Evolutionary conservation across 2,797 vertebrate genomes (phyloP), one percentile per base, ranked within the genome.

Genomic region (Phoeniculus purpureus): DNA sequence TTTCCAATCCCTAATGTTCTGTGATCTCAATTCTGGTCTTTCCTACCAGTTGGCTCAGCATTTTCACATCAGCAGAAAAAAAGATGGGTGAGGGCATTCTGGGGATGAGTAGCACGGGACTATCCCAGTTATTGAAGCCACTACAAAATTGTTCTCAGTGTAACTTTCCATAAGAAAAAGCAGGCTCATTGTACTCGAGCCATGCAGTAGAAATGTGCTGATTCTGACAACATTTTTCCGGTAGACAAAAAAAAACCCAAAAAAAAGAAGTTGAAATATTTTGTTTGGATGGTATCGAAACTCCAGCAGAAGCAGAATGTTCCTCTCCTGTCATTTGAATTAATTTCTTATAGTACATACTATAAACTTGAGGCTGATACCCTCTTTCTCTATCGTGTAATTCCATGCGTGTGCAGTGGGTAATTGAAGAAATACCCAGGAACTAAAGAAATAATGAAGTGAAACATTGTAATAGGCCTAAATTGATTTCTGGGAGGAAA

Each of bases 151-250:
- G 25, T 43, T 64, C 77, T 52, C 37, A 23, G 40, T 58, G 7
- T 17, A 66, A 47, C 11, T 84, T 94, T 86, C 77, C 34, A 2
- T 79, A 19, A 31, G 45, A 68, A 73, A 54, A 81, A 70, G 52
- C 71, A 86, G 77, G 70, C 91, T 88, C 59, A 75, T 47, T 88
- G 90, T 84, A 76, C 78, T 74, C 55, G 40, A 86, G 73, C 82
- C 87, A 74, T 2, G 25, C 50, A 76, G 68, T 32, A 93, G 89
- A 93, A 95, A 96, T 86, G 74, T 90, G 85, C 87, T 91, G 93
- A 93, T 78, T 73, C 37, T 77, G 76, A 51, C 81, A 80, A 87
- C n/a, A 62, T 89, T 85, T 94, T 87, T 71, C 74, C 70, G 91
- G 59, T 20, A 80, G 76, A 0, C 61, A 51, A 72, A 72, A 64